These are phyloP conservation scores for Anser brachyrhynchus DNA, from an alignment of 2,113 vertebrate species.

Conservation along the genomic window DNA sequence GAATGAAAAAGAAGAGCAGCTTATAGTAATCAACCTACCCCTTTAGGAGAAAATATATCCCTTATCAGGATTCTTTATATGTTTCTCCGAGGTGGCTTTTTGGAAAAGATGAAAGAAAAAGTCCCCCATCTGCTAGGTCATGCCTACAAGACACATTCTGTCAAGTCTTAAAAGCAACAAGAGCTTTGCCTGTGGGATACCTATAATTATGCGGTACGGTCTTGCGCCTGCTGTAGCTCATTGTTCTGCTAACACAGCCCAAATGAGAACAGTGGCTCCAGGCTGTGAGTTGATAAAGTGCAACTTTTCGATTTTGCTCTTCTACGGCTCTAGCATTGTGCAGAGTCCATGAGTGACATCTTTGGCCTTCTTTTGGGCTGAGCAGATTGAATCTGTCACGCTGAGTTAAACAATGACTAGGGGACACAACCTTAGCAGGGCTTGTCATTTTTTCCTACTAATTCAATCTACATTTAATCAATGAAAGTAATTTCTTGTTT, in stretches of 20 bases:
- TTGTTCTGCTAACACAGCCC: slow-evolving; percentile 81
- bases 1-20: slow-evolving; percentile 76
- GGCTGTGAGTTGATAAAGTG: slow-evolving; percentile 87
- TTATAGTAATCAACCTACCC: slow-evolving; percentile 77
- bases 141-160: slow-evolving; percentile 85
- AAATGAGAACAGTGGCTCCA: slow-evolving; percentile 83
- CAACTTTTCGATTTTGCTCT: slow-evolving; percentile 86
- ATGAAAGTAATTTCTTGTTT: slow-evolving; percentile 89
- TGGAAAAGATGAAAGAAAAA: slow-evolving; percentile 80
- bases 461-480: slow-evolving; percentile 92
- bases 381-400: slow-evolving; percentile 90
- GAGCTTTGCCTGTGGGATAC: slow-evolving; percentile 86
- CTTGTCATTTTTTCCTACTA: slow-evolving; percentile 82
- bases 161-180: slow-evolving; percentile 83
- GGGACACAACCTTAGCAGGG: slow-evolving; percentile 82
- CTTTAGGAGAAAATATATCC: slow-evolving; percentile 79
- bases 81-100: slow-evolving; percentile 80
- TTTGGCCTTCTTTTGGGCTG: slow-evolving; percentile 79
- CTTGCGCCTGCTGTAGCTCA: slow-evolving; percentile 78
- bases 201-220: slow-evolving; percentile 79
- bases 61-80: slow-evolving; percentile 82
- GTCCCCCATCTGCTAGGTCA: slow-evolving; percentile 85
- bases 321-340: slow-evolving; percentile 77
- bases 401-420: slow-evolving; percentile 86
- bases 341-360: slow-evolving; percentile 78